Base-by-base conservation (phyloP, 2,797 vertebrate species). In the Streptopelia turtur region DNA sequence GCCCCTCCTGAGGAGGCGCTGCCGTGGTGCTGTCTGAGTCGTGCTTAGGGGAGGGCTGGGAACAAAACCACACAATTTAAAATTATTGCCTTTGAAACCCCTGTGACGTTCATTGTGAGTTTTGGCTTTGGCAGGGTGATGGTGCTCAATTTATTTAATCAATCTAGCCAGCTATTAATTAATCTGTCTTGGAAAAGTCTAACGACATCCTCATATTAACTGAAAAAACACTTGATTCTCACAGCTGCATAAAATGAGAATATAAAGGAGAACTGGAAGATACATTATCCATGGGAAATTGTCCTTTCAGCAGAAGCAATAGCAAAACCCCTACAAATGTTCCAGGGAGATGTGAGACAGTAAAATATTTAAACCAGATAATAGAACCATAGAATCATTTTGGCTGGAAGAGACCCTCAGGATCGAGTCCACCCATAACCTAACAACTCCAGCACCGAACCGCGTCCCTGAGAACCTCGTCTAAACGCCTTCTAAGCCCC, bases 1-100 rank as follows among this genome's bases (percentile, higher is more conserved):
- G 37, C 28, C 43, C 13, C 52, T 81, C 56, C 22, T 5, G 12
- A 39, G 52, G 27, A 47, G 16, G 22, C 20, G 71, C 15, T 81
- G 41, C 28, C 10, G 0, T 7, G 28, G 14, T 6, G 84, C 33
- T 30, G 41, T 55, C 1, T 0, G n/a, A 59, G 56, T 20, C 71
- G 30, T 21, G 6, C 18, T 28, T 3, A 5, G 13, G 37, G 22
- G 33, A 69, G 6, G 41, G 33, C 28, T 64, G 49, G 55, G 25
- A 86, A 45, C 11, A 49, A 65, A 82, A 72, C 7, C 11, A 11
- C 4, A 4, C 25, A 2, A 24, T 18, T 17, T n/a, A 39, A 64
- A 85, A 83, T 69, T 2, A 33, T 7, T 59, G 31, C 30, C 33
- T 41, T 37, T 78, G 15, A 45, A 71, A 69, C 50, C 41, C 20